Percentiles rank a stretch among this genome's conserved stretches.
Evolutionary conservation across 1,140 invertebrate species (phyloP).

Genomic region (Leptoteleia sp.): DNA sequence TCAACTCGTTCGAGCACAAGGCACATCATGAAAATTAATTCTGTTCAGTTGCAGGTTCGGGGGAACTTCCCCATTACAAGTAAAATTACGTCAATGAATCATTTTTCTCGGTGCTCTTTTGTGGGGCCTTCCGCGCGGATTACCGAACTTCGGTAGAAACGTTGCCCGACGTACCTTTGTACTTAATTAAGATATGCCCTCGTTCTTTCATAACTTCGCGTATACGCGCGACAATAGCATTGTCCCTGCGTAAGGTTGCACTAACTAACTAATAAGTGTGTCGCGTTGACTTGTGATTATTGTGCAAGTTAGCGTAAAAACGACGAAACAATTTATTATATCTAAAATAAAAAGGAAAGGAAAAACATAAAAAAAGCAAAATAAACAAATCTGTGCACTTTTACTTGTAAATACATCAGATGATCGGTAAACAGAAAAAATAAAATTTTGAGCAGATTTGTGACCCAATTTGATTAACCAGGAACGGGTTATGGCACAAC

Average conservation of each 20-base stretch:
- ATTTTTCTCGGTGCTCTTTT: conserved; percentile 61
- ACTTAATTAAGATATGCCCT: conserved; percentile 78
- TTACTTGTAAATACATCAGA: too few relatives aligned
- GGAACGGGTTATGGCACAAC: too few relatives aligned
- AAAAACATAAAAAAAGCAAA: too few relatives aligned
- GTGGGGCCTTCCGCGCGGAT: conserved; percentile 65
- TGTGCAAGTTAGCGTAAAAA: conserved; percentile 52
- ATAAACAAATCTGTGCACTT: too few relatives aligned
- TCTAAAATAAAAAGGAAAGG: too few relatives aligned
- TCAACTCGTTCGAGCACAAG: conserved; percentile 18
- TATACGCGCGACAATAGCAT: conserved; percentile 58
- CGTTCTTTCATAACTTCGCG: conserved; percentile 78
- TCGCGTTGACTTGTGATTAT: conserved; percentile 64
- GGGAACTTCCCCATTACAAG: conserved; percentile 7
- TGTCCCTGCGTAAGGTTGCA: conserved; percentile 67
- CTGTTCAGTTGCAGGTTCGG: conserved; percentile 18
- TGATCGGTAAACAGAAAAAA: too few relatives aligned
- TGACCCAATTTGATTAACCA: too few relatives aligned
- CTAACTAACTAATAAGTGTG: conserved; percentile 69
- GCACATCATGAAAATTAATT: conserved; percentile 2
- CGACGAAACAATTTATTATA: conserved; percentile 56
- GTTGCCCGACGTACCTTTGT: conserved; percentile 72
- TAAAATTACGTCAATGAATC: conserved; percentile 49
- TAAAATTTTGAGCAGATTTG: too few relatives aligned
- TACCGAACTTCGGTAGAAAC: conserved; percentile 61